phyloP scores from a whole-genome alignment of 2,113 vertebrate genomes.

The Empidonax traillii region DNA sequence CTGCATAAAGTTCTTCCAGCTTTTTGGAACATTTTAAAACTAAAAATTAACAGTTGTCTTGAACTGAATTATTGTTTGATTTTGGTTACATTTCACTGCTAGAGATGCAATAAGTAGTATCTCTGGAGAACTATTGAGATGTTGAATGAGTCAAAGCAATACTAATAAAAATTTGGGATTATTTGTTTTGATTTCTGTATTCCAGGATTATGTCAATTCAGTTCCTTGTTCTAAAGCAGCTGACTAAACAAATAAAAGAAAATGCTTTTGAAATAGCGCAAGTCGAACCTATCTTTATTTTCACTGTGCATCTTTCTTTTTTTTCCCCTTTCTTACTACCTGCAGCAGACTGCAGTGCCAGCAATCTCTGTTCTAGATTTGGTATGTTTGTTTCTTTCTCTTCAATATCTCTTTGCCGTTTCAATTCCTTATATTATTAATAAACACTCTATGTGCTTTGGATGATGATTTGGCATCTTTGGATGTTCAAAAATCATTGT shows the following conservation, averaged over 20 bases:
- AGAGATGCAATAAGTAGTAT: background rate
- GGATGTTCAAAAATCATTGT: background rate
- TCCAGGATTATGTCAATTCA: background rate
- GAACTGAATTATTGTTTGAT: background rate
- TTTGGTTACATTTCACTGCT: background rate
- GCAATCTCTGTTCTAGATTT: constrained; percentile 99
- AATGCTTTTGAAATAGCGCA: constrained; percentile 67
- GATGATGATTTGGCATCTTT: constrained; percentile 47
- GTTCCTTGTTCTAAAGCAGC: background rate
- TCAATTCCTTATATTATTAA: constrained; percentile 47
- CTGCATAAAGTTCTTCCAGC: background rate
- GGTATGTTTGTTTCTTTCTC: constrained; percentile 92
- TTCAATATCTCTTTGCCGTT: constrained; percentile 67
- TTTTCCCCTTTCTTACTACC: constrained; percentile 75
- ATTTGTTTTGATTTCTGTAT: background rate
- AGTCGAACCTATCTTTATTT: constrained; percentile 74
- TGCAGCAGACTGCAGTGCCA: constrained; percentile 99
- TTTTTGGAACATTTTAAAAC: background rate
- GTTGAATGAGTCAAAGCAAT: background rate
- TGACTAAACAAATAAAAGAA: constrained; percentile 50
- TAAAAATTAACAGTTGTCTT: background rate
- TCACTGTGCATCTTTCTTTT: constrained; percentile 82
- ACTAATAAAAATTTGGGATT: background rate
- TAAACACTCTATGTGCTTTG: constrained; percentile 35
- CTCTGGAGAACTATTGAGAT: background rate